Conservation (phyloP, 2,888 invertebrate species). For the Trisateles emortualis region DNA sequence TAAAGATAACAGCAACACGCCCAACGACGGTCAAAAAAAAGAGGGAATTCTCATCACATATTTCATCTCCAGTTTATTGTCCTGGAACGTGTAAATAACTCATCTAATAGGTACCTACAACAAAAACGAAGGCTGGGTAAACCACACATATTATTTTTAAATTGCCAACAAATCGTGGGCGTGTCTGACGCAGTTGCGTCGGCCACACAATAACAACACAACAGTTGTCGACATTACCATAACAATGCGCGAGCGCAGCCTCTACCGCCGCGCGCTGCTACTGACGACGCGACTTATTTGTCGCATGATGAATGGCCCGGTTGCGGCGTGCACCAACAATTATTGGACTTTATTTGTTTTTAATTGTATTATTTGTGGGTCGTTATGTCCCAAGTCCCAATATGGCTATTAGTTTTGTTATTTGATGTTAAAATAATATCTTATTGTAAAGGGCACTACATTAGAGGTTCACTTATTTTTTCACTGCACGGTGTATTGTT, state of each 20-base stretch:
- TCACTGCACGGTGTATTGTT: no score
- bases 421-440: neutral
- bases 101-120: no score
- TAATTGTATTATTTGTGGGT: slow-evolving; percentile 31
- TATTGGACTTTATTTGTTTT: slow-evolving; percentile 31
- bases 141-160: slow-evolving; percentile 1
- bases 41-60: no score
- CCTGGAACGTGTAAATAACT: no score
- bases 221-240: slow-evolving; percentile 47
- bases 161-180: slow-evolving; percentile 41
- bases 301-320: slow-evolving; percentile 43
- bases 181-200: slow-evolving; percentile 49
- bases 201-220: slow-evolving; percentile 45
- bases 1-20: no score
- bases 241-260: slow-evolving; percentile 41
- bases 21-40: no score
- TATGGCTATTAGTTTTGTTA: neutral
- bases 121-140: no score
- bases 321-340: slow-evolving; percentile 32
- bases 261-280: neutral
- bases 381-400: neutral
- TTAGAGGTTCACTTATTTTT: no score
- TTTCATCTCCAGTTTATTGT: no score
- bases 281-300: slow-evolving; percentile 32
- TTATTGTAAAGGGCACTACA: no score